Percentiles rank a stretch among this genome's conserved stretches.
phyloP scores from a whole-genome alignment of 2,113 vertebrate genomes.

The Terrapene triunguis region DNA sequence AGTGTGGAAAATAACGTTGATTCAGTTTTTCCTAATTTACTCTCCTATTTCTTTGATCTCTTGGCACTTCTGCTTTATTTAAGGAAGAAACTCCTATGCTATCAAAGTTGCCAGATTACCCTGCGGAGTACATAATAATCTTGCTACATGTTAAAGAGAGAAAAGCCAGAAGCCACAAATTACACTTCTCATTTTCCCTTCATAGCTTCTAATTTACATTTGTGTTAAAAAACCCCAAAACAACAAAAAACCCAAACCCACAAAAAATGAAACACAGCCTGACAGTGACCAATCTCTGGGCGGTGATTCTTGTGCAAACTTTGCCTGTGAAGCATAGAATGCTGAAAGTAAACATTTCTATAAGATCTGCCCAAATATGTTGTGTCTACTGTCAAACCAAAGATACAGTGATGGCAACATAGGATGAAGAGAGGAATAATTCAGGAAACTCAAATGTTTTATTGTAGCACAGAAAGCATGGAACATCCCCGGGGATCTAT shows the following conservation, averaged over 20 bases:
- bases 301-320: constrained; percentile 29
- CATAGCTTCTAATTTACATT: constrained; percentile 41
- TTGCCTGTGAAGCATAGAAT: constrained; percentile 37
- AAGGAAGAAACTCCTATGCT: neutral
- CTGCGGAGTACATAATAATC: constrained; percentile 20
- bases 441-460: constrained; percentile 6
- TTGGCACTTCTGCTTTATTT: constrained; percentile 24
- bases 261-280: constrained; percentile 62
- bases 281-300: constrained; percentile 66
- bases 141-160: neutral
- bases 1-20: neutral
- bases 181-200: constrained; percentile 43
- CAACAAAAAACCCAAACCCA: accelerated
- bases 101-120: constrained; percentile 42
- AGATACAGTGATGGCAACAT: constrained; percentile 7
- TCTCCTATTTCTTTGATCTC: neutral
- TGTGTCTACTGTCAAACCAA: constrained; percentile 39
- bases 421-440: neutral
- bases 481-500: constrained; percentile 4
- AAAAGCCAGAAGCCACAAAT: constrained; percentile 6
- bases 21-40: neutral
- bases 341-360: constrained; percentile 57
- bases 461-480: constrained; percentile 30
- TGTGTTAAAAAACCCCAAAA: neutral
- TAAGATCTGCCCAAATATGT: constrained; percentile 49